Percentiles rank a stretch among this genome's conserved stretches.
Conservation (phyloP, 2,113 vertebrate species). For the Tragulus kanchil region DNA sequence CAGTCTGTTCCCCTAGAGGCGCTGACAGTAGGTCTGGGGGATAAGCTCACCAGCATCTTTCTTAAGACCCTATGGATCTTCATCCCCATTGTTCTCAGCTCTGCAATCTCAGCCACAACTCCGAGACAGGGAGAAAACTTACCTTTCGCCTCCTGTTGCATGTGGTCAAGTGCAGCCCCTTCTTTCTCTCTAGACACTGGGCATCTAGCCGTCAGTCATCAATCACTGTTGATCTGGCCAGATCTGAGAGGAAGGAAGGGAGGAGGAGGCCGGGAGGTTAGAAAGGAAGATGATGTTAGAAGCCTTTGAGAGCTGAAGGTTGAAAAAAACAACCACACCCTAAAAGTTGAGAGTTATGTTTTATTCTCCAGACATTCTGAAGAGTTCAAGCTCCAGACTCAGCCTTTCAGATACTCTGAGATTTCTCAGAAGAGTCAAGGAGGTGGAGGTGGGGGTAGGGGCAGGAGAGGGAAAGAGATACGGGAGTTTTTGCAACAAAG, state of each 20-base stretch:
- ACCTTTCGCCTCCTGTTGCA: accelerated
- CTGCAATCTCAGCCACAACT: not conserved
- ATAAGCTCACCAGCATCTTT: accelerated
- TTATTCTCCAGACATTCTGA: not conserved
- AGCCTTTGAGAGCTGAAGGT: not conserved
- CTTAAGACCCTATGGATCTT: not conserved
- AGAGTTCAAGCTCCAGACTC: not conserved
- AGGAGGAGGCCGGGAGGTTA: not conserved
- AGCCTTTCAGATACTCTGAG: not conserved
- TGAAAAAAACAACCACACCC: not conserved
- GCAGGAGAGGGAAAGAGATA: accelerated
- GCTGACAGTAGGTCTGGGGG: not conserved
- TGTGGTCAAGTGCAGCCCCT: too few relatives aligned
- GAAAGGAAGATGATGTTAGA: not conserved
- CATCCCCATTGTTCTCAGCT: not conserved
- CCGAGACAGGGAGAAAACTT: not conserved
- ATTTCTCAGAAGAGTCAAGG: not conserved
- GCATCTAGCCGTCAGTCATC: not conserved
- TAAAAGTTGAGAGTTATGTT: not conserved
- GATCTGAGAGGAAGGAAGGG: too few relatives aligned
- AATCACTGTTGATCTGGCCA: not conserved
- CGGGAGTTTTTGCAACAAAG: not conserved
- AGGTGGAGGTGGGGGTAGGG: not conserved
- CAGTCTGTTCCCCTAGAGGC: too few relatives aligned
- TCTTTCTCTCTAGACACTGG: not conserved